A percentile compares a stretch with the other conserved stretches of the same genome.
Conservation (phyloP, 2,113 vertebrate genomes). For the Marcusenius ussheri region DNA sequence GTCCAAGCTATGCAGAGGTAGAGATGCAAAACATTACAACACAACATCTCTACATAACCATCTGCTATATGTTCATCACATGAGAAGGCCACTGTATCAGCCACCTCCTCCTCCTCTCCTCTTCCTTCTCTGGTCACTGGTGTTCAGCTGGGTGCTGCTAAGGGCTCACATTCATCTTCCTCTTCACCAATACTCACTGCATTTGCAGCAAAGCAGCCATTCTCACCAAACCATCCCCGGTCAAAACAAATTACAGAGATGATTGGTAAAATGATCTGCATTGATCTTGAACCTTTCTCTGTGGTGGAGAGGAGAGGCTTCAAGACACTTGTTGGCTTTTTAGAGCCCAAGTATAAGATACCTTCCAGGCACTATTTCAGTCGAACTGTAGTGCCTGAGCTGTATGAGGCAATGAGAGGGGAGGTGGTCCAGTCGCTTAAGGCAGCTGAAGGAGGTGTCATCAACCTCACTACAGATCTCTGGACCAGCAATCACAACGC, state of each 20-base stretch:
- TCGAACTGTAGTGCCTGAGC: conserved; percentile 22
- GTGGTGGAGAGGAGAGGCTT: conserved; percentile 25
- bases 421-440: conserved; percentile 14
- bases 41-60: conserved; percentile 18
- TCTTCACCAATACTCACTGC: conserved; percentile 8
- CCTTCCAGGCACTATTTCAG: conserved; percentile 27
- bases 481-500: conserved; percentile 22
- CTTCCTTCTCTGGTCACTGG: conserved; percentile 14
- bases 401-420: conserved; percentile 22
- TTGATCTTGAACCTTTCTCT: conserved; percentile 25
- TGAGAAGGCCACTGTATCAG: conserved; percentile 12
- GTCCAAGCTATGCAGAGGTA: conserved; percentile 12
- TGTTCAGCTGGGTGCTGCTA: conserved; percentile 9
- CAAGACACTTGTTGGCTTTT: conserved; percentile 25
- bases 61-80: conserved; percentile 13
- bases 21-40: conserved; percentile 12
- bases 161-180: conserved; percentile 7
- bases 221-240: conserved; percentile 8
- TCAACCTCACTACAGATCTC: conserved; percentile 23
- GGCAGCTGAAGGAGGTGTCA: conserved; percentile 21
- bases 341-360: conserved; percentile 29
- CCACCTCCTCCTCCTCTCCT: conserved; percentile 5
- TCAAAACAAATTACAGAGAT: conserved; percentile 22
- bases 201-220: conserved; percentile 10
- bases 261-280: conserved; percentile 28